phyloP scores from a whole-genome alignment of 2,888 invertebrate genomes.

The Tachina fera region DNA sequence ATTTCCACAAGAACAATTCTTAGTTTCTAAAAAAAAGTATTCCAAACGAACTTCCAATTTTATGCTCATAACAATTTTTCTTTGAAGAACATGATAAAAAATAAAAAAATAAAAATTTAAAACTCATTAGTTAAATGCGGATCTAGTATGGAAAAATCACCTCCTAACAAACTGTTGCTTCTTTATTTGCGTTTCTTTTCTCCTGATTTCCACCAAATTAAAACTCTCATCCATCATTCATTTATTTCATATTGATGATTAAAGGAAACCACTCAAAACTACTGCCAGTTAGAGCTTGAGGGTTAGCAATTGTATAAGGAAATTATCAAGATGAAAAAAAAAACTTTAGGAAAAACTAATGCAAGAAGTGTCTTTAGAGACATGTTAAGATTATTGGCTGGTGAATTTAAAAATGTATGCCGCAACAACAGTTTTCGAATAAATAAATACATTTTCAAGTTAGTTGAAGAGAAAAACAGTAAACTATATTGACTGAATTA shows the following conservation, averaged over 20 bases:
- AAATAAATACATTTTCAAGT: conserved; percentile 1
- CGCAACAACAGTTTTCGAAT: conserved; percentile 8
- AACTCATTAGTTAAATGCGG: conserved; percentile 53
- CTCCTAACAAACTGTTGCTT: conserved; percentile 17
- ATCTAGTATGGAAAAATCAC: conserved; percentile 22
- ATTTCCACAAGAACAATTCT: conserved; percentile 12
- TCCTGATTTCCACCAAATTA: conserved; percentile 1
- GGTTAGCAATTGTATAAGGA: conserved; percentile 35
- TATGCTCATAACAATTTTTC: conserved; percentile 24
- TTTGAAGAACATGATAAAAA: neutral
- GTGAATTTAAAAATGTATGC: conserved; percentile 59
- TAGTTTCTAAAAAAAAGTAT: neutral
- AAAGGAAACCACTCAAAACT: conserved; percentile 14
- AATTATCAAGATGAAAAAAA: conserved; percentile 7
- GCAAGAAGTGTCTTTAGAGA: conserved; percentile 32
- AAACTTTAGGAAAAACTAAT: conserved; percentile 10
- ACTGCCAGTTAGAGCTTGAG: conserved; percentile 12
- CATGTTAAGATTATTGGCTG: conserved; percentile 50
- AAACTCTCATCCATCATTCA: conserved; percentile 58
- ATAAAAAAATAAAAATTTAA: conserved; percentile 15
- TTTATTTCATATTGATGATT: conserved; percentile 44
- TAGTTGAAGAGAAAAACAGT: conserved; percentile 1
- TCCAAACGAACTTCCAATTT: conserved; percentile 20
- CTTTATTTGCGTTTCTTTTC: neutral
- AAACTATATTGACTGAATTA: conserved; percentile 62